These are phyloP conservation scores for Melangyna quadrimaculata DNA, from an alignment of 2,888 invertebrate species.

Conservation along the genomic window DNA sequence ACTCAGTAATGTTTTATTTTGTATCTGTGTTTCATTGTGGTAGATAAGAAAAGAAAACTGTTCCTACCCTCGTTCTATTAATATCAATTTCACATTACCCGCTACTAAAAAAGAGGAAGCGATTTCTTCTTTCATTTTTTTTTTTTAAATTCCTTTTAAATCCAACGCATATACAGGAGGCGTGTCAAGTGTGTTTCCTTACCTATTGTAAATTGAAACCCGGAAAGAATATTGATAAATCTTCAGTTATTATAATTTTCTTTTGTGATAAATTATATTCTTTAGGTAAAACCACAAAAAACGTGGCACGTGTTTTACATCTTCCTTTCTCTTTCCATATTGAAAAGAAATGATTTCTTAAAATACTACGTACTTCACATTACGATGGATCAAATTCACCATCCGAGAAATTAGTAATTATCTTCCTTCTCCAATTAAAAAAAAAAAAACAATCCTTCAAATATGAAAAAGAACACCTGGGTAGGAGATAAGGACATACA, in stretches of 20 bases:
- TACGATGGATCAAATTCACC: not conserved
- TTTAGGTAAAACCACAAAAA: not conserved
- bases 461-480: not conserved
- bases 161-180: not conserved
- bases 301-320: not conserved
- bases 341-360: not conserved
- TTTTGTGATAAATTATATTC: not conserved
- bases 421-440: not conserved
- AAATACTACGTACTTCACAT: not conserved
- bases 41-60: not conserved
- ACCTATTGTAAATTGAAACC: not conserved
- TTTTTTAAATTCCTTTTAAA: not conserved
- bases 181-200: constrained; percentile 15
- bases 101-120: not conserved
- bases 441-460: not conserved
- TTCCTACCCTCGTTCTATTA: not conserved
- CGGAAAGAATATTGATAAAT: not conserved
- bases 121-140: not conserved
- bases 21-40: not conserved
- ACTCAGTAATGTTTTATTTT: not conserved
- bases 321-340: not conserved
- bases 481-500: not conserved
- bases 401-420: not conserved
- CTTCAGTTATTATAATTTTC: too few relatives aligned
- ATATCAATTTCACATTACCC: not conserved